Base-by-base conservation (phyloP, 1,140 invertebrate species). In the Drosophila willistoni region DNA sequence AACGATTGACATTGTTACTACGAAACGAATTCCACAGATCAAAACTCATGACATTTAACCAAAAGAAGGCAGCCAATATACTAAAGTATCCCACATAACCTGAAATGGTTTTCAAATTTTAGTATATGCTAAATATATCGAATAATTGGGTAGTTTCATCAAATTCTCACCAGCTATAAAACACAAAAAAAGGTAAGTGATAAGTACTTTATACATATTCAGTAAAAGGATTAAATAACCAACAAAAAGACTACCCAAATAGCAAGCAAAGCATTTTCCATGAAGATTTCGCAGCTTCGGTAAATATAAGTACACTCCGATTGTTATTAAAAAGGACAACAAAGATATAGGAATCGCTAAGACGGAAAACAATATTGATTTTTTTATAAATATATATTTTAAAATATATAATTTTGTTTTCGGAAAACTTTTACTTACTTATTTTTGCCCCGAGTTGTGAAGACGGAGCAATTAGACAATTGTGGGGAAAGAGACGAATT, bases 1-100 rank as follows among this genome's bases (percentile, higher is more conserved):
- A 77, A 34, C 86, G 91, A 7, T 56, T 62, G 1, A 60, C 39
- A 1, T 36, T 54, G 25, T 89, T 91, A 1, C 91, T 92, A 92
- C 94, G 94, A 89, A 95, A 95, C 55, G 95, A 95, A 81, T 94
- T 94, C 93, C 94, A 96, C 41, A 96, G 94, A 80, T 97, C 95
- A 75, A 95, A 94, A 67, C 96, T 95, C 92, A 96, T 95, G 1
- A 96, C 94, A 75, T 95, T 95, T 73, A 96, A 94, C 96, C 96
- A 97, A 62, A 95, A 94, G 89, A 96, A 97, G 57, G 95, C 94
- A 1, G 94, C 93, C 77, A 96, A 93, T 79, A 96, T 95, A 62
- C 94, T 94, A 91, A 95, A 96, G 91, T 96, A 96, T 13, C 95
- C 93, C 64, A 94, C 91, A 66, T 95, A 94, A 3, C 95, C 95